Percentiles rank a stretch among this genome's conserved stretches.
Evolutionary conservation across 1,140 invertebrate species (phyloP).

Genomic region (Anoplolepis gracilipes): DNA sequence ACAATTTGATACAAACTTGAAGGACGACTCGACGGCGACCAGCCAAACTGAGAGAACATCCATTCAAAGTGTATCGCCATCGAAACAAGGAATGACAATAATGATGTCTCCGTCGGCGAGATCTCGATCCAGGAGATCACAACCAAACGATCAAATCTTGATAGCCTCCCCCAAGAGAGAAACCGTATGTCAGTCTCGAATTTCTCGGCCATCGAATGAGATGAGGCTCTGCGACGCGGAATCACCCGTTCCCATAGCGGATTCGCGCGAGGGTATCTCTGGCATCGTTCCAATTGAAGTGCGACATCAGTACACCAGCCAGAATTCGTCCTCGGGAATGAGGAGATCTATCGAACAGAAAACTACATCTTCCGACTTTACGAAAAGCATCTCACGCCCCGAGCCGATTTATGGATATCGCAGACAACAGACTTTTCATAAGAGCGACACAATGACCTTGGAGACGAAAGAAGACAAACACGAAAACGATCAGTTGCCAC

Average conservation of each 20-base stretch:
- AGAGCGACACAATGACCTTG: neutral
- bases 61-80: conserved; percentile 8
- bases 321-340: neutral
- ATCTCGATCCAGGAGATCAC: conserved; percentile 69
- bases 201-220: conserved; percentile 65
- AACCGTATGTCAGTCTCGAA: conserved; percentile 69
- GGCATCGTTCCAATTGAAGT: conserved; percentile 47
- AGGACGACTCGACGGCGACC: neutral
- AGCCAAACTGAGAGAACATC: neutral
- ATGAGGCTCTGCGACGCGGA: conserved; percentile 63
- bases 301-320: conserved; percentile 21
- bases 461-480: neutral
- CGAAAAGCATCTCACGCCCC: conserved; percentile 65
- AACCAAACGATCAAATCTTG: conserved; percentile 82
- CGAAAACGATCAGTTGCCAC: neutral
- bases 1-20: neutral
- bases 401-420: conserved; percentile 72
- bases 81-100: neutral
- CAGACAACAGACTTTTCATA: conserved; percentile 1
- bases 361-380: neutral
- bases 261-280: conserved; percentile 67
- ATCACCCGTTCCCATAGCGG: conserved; percentile 78
- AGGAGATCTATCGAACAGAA: neutral
- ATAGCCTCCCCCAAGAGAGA: conserved; percentile 83
- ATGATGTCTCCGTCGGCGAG: neutral